These are phyloP conservation scores for Calephelis nemesis DNA, from an alignment of 1,140 invertebrate genomes.

Conservation along the genomic window DNA sequence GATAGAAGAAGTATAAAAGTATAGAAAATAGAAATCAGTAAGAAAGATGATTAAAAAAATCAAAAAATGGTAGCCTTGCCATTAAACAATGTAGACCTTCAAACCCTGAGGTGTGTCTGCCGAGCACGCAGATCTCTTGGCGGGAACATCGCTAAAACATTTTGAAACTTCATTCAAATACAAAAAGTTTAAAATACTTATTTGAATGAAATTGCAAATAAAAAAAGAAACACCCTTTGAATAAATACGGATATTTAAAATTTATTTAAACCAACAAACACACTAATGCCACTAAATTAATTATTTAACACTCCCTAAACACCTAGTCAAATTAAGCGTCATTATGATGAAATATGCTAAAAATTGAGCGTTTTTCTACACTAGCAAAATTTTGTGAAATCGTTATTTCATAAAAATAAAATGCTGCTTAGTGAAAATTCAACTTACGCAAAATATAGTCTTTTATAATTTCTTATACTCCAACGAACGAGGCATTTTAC, in stretches of 20 bases:
- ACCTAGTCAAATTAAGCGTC: neutral
- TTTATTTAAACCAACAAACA: neutral
- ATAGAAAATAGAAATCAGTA: constrained; percentile 6
- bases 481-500: too few species aligned
- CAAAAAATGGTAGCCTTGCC: constrained; percentile 54
- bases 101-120: constrained; percentile 61
- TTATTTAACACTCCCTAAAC: neutral
- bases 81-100: constrained; percentile 62
- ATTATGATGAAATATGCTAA: neutral
- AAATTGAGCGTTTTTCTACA: neutral
- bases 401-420: neutral
- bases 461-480: too few species aligned
- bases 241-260: neutral
- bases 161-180: constrained; percentile 28
- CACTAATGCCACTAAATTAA: constrained; percentile 10
- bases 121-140: constrained; percentile 45
- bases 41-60: constrained; percentile 7
- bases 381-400: neutral
- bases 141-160: constrained; percentile 37
- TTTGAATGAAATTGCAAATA: constrained; percentile 27
- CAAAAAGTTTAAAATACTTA: neutral
- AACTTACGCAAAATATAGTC: too few species aligned
- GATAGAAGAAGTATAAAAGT: neutral
- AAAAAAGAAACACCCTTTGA: constrained; percentile 5
- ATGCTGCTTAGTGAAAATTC: constrained; percentile 5